Evolutionary conservation across 2,888 invertebrate species (phyloP), one percentile per base, ranked within the genome.

Genomic region (Cartodere bifasciata): DNA sequence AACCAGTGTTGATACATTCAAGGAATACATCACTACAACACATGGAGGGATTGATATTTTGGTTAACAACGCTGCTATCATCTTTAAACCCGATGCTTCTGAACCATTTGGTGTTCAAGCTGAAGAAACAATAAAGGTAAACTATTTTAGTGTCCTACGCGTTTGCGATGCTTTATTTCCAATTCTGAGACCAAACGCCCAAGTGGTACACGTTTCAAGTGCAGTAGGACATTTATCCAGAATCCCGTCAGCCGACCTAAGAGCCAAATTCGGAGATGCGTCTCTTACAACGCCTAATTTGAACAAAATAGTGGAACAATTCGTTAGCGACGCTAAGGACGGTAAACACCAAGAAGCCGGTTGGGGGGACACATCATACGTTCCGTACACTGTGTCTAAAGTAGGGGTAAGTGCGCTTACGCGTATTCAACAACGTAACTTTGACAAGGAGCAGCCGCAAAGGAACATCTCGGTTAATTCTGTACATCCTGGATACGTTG

Each of bases 181-280:
- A 1, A 48, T 86, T 9, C 55, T 87, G 3, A 64, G 67, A 32
- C 62, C 72, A 23, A 69, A 79, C 46, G 79, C 79, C 1, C 68
- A 77, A 47, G 82, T 86, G 6, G 75, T 84, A 1, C 81, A 84
- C 45, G 61, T 86, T 0, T 81, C 83, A 0, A 83, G 83, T 39
- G 69, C 72, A 4, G 66, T 66, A 9, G 82, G 81, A 1, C 67
- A 73, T 29, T 53, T 80, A 22, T 60, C 64, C 1, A 62, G 64
- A 3, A 73, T 83, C 39, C 70, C 73, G 26, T 68, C 68, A 28
- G 61, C 66, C 43, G 57, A 58, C 5, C 57, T 78, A 6, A 65
- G 66, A 40, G 57, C 56, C 27, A 66, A 64, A 51, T 65, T 82
- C 2, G 62, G 67, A 25, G 57, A 69, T 49, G 52, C 67, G 1